A percentile compares a stretch with the other conserved stretches of the same genome.
Evolutionary conservation across 2,797 vertebrate genomes (phyloP).

Genomic region (Mastacembelus armatus): DNA sequence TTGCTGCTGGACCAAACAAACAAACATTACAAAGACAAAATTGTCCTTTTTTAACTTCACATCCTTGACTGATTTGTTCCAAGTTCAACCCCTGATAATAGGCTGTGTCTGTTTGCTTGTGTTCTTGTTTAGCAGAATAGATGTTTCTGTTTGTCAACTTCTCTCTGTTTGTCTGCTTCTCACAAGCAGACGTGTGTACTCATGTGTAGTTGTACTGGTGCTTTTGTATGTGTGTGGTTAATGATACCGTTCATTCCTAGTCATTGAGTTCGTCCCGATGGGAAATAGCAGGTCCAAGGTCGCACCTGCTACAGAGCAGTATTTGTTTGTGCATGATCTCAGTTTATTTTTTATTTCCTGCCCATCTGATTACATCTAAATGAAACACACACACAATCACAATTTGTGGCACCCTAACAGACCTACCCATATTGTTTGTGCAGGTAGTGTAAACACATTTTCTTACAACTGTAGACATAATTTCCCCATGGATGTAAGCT

Average conservation of each 20-base stretch:
- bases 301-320: constrained; percentile 71
- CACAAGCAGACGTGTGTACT: too few species aligned
- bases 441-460: constrained; percentile 50
- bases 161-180: constrained; percentile 51
- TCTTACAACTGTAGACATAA: constrained; percentile 14
- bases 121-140: constrained; percentile 34
- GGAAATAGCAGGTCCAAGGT: constrained; percentile 73
- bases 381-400: constrained; percentile 44
- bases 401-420: constrained; percentile 34
- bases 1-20: constrained; percentile 44
- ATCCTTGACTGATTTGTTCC: constrained; percentile 60
- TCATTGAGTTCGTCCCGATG: constrained; percentile 45
- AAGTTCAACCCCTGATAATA: constrained; percentile 50
- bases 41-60: constrained; percentile 59
- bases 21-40: constrained; percentile 49
- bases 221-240: constrained; percentile 53
- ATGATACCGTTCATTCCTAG: constrained; percentile 60
- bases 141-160: constrained; percentile 54
- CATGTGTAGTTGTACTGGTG: too few species aligned
- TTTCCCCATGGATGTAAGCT: constrained; percentile 32
- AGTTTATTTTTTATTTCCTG: constrained; percentile 37
- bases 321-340: constrained; percentile 57
- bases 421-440: constrained; percentile 19
- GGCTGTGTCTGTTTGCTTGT: constrained; percentile 9
- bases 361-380: constrained; percentile 60